phyloP scores from a whole-genome alignment of 2,888 invertebrate genomes.

The Heliconius erato region DNA sequence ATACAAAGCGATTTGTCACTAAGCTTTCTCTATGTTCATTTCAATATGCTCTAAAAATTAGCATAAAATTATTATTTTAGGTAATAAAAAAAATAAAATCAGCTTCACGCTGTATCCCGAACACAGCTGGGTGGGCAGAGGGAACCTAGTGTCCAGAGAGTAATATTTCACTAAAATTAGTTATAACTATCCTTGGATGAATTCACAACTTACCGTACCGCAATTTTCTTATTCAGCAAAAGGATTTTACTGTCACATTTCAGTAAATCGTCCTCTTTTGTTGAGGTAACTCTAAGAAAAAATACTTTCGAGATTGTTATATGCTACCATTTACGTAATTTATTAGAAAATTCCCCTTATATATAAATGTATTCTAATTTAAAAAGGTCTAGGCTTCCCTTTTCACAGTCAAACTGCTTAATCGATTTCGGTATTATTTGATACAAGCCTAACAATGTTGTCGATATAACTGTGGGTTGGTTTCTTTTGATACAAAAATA shows the following conservation, averaged over 20 bases:
- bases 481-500: background rate
- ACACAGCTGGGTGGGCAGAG: too few species aligned
- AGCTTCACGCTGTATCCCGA: too few species aligned
- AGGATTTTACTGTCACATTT: slow-evolving; percentile 12
- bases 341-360: background rate
- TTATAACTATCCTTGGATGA: background rate
- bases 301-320: slow-evolving; percentile 6
- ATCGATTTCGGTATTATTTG: slow-evolving; percentile 8
- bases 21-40: too few species aligned
- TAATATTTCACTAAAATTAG: too few species aligned
- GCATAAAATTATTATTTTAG: too few species aligned
- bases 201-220: background rate
- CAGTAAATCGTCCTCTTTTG: slow-evolving; percentile 26
- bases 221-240: slow-evolving; percentile 22
- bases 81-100: too few species aligned
- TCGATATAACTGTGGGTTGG: background rate
- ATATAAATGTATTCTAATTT: slow-evolving; percentile 1
- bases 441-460: slow-evolving; percentile 7
- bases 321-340: slow-evolving; percentile 27
- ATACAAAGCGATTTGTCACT: too few species aligned
- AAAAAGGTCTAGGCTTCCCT: slow-evolving; percentile 13
- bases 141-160: too few species aligned
- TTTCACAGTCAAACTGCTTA: slow-evolving; percentile 16
- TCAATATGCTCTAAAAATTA: too few species aligned
- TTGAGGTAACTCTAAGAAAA: slow-evolving; percentile 6